These are phyloP conservation scores for Cheirogaleus major DNA, from an alignment of 2,797 vertebrate genomes.

Conservation along the genomic window DNA sequence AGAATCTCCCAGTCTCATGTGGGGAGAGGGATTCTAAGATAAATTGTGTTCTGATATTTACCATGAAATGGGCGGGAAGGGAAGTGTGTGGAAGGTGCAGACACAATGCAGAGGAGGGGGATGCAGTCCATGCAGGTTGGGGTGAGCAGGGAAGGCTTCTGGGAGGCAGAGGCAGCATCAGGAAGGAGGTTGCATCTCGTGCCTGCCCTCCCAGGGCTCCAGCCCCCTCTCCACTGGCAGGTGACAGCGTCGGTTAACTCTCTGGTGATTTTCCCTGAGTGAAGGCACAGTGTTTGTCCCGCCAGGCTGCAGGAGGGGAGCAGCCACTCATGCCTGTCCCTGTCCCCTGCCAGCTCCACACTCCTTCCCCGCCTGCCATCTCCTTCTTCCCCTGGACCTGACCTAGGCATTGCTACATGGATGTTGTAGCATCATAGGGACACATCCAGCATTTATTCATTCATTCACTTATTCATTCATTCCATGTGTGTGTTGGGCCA, in stretches of 20 bases:
- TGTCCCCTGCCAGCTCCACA: background rate
- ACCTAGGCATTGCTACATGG: background rate
- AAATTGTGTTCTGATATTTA: background rate
- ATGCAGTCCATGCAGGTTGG: accelerated
- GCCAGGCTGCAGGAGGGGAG: background rate
- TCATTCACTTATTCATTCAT: background rate
- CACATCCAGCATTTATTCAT: background rate
- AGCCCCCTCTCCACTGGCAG: background rate
- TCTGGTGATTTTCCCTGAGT: background rate
- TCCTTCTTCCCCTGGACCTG: background rate
- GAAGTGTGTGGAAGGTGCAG: background rate
- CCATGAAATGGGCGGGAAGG: background rate
- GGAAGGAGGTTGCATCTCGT: background rate
- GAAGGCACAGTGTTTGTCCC: background rate
- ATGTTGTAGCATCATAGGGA: background rate
- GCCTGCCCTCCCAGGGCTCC: background rate
- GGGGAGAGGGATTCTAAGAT: background rate
- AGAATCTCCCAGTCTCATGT: background rate
- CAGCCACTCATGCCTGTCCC: background rate
- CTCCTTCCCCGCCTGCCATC: too few species aligned
- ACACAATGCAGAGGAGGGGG: background rate
- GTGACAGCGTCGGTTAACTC: background rate
- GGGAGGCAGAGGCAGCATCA: background rate
- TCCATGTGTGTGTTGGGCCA: background rate
- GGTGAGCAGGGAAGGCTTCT: background rate